Base-by-base conservation (phyloP, 2,113 vertebrate species). In the Lepus americanus region DNA sequence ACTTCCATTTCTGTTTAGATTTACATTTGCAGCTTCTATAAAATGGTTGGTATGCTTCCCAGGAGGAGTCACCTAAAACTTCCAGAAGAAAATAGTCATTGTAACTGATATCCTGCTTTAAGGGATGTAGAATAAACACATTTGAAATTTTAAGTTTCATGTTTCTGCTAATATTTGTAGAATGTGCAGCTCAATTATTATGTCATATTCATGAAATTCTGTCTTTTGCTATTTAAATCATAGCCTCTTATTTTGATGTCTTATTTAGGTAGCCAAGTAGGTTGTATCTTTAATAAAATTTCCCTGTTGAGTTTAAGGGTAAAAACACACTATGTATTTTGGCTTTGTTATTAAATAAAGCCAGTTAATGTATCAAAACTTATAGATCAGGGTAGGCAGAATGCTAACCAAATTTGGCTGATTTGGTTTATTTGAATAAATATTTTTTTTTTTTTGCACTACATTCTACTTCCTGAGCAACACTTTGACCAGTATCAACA, bases 401-500 rank as follows among this genome's bases (percentile, higher is more conserved):
- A 76, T n/a, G 10, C 1, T 83, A 77, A 29, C 9, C 16, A 82
- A 92, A 77, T 80, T 27, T 79, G 9, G 9, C 1, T 27, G 31
- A 49, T 19, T 80, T 90, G 53, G 14, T 95, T 87, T 69, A 76
- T 36, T 39, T 95, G 19, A 93, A 79, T 84, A 87, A 89, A 89
- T 85, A 61, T 36, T 78, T 70, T 88, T 94, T 39, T 94, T 39
- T 36, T 36, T 36, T 36, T 36, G 51, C 25, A 55, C 88, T 91
- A 83, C 4, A 29, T 3, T 36, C 33, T 96, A 17, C 4, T 90
- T 79, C 9, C 72, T 92, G 29, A 89, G 27, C 16, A 81, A 36
- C 17, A 66, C 8, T 69, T 90, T 51, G 20, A 83, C 27, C n/a
- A 61, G 7, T 25, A 27, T 5, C 70, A 85, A 92, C 3, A n/a